Evolutionary conservation across 2,888 invertebrate species (phyloP), one percentile per base, ranked within the genome.

Genomic region (Cotesia congregata): DNA sequence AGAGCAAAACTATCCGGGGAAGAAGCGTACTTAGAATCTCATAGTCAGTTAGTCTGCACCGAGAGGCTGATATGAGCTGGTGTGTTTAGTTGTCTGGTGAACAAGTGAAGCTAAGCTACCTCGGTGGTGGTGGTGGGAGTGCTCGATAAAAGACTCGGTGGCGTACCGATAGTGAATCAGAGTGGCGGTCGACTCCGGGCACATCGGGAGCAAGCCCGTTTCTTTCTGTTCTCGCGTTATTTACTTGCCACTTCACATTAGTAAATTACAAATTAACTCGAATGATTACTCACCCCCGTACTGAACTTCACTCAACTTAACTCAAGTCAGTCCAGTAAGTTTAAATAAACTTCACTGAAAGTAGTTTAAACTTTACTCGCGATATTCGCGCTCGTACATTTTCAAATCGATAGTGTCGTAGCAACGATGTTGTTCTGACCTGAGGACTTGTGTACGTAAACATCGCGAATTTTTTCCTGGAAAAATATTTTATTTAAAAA

Each of bases 111-210:
- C 50, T 2, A 50, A 50, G 72, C 74, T 76, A 74, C 69, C 67
- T 73, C 72, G 70, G 71, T 78, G 75, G 78, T 78, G 75, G 78
- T 85, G 86, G 88, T 88, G 88, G 88, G 88, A 84, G 88, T 81
- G 80, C 79, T 85, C 84, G 82, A 88, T 88, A 88, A 87, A 88
- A 88, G 87, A 78, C 78, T 85, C 86, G 85, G 83, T 85, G 81
- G 82, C 84, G 84, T 83, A 84, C 85, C 86, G 86, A 86, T 87
- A 85, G 86, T 85, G 87, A 88, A 86, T 87, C 88, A 88, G 88
- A 88, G 88, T 88, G 83, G 85, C 86, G 86, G 87, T 85, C 85
- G 83, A 86, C 86, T 84, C 82, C 85, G 86, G 83, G 84, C 83
- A 77, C 79, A 82, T 83, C 82, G 78, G 82, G 84, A 81, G 82